These are phyloP conservation scores for Brenthis ino DNA, from an alignment of 2,888 invertebrate species.

Conservation along the genomic window DNA sequence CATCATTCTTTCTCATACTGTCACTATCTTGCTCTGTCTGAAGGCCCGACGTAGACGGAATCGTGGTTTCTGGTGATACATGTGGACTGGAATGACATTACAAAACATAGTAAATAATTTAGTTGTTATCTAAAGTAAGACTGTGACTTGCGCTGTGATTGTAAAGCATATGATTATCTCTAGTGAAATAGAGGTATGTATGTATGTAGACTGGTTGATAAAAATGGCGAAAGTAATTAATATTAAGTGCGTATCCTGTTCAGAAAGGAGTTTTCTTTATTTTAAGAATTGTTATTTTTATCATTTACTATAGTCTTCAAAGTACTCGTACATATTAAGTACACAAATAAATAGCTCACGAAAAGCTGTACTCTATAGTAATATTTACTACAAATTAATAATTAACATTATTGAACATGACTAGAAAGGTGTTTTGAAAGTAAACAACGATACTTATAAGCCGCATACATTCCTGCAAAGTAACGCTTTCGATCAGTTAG, in stretches of 20 bases:
- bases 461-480: conserved; percentile 30
- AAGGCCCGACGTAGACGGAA: conserved; percentile 77
- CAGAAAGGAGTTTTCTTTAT: neutral
- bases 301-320: neutral
- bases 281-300: neutral
- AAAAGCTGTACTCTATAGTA: neutral
- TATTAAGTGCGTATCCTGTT: conserved; percentile 3
- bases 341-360: too few species aligned
- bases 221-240: conserved; percentile 15
- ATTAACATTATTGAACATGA: too few species aligned
- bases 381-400: neutral
- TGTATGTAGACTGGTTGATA: conserved; percentile 9
- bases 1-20: conserved; percentile 74
- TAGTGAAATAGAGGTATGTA: conserved; percentile 1
- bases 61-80: conserved; percentile 72
- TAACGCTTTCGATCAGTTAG: conserved; percentile 28
- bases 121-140: conserved; percentile 3
- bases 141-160: conserved; percentile 20
- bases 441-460: neutral
- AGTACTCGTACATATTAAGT: too few species aligned
- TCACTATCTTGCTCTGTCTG: conserved; percentile 56
- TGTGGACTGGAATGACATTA: conserved; percentile 67
- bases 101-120: neutral
- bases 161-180: conserved; percentile 25
- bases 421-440: neutral